Evolutionary conservation across 2,113 vertebrate species (phyloP).

Genomic region (Hiodon tergisus): DNA sequence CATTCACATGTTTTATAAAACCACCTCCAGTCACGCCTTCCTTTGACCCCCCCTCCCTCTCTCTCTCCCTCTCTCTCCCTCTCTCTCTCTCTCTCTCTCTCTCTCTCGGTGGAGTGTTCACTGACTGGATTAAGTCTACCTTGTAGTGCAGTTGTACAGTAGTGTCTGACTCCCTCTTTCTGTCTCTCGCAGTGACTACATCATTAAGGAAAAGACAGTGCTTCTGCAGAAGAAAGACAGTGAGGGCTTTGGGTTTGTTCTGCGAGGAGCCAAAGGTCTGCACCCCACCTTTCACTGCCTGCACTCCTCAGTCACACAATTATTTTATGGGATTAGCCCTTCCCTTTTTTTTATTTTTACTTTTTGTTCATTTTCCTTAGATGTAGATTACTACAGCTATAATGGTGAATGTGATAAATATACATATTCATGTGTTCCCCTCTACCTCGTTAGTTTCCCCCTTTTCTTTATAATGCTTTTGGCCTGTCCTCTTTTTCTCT

Average conservation of each 20-base stretch:
- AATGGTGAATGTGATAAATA: neutral
- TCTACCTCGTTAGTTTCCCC: neutral
- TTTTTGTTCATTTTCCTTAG: neutral
- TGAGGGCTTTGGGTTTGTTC: slow-evolving; percentile 90
- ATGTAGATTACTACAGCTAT: neutral
- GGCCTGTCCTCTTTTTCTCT: neutral
- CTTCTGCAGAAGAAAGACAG: slow-evolving; percentile 90
- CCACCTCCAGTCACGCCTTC: too few relatives aligned
- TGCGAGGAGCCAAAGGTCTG: slow-evolving; percentile 89
- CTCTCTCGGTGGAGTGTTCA: too few relatives aligned
- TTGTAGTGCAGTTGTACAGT: neutral
- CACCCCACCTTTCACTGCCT: neutral
- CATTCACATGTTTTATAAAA: too few relatives aligned
- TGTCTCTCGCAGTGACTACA: slow-evolving; percentile 73
- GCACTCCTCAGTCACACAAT: neutral
- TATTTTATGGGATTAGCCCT: neutral
- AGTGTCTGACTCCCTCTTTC: neutral
- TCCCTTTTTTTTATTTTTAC: neutral
- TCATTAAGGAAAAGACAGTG: slow-evolving; percentile 91
- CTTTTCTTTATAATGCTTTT: neutral
- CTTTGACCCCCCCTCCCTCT: too few relatives aligned
- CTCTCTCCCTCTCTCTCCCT: too few relatives aligned
- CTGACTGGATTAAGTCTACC: too few relatives aligned
- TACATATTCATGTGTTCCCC: neutral
- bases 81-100: neutral